A percentile compares a stretch with the other conserved stretches of the same genome.
These are phyloP conservation scores for Planiliza haematocheilus DNA, from an alignment of 2,113 vertebrate species.

Conservation along the genomic window DNA sequence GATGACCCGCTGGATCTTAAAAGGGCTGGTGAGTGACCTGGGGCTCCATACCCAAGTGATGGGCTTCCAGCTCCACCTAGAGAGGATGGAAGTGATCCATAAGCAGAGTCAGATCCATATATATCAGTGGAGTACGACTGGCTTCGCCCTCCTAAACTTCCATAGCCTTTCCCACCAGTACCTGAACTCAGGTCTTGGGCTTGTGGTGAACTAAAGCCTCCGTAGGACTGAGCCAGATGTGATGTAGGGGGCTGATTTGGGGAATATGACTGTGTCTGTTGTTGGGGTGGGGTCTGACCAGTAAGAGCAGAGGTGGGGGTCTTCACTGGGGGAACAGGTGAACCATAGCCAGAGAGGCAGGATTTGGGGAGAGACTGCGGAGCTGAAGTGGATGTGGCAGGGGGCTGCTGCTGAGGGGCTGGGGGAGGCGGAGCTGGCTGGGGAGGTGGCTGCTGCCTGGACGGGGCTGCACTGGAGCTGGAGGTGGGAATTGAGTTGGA, in stretches of 20 bases:
- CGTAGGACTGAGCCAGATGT: conserved; percentile 84
- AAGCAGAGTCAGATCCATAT: conserved; percentile 83
- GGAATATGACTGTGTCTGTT: conserved; percentile 86
- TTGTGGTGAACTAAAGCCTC: conserved; percentile 88
- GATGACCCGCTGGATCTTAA: conserved; percentile 85
- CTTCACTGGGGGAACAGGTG: conserved; percentile 85
- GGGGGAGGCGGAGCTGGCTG: conserved; percentile 78
- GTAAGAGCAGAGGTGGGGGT: conserved; percentile 88
- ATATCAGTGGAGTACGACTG: conserved; percentile 88
- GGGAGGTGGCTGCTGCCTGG: conserved; percentile 81
- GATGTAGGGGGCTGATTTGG: conserved; percentile 86
- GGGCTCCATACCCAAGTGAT: conserved; percentile 88
- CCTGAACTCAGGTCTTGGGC: conserved; percentile 88
- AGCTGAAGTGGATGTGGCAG: conserved; percentile 71
- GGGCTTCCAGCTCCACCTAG: conserved; percentile 89
- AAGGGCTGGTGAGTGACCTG: conserved; percentile 93
- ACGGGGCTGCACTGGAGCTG: conserved; percentile 79
- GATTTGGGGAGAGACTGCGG: conserved; percentile 81
- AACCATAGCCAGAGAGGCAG: conserved; percentile 85
- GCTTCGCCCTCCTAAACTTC: conserved; percentile 81
- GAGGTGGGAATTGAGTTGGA: conserved; percentile 84
- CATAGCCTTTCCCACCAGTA: conserved; percentile 78
- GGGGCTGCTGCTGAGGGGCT: conserved; percentile 77
- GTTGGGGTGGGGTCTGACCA: conserved; percentile 87
- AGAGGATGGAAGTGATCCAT: conserved; percentile 83